A percentile compares a stretch with the other conserved stretches of the same genome.
These are phyloP conservation scores for Notolepis coatsorum DNA, from an alignment of 2,797 vertebrate species.

Conservation along the genomic window DNA sequence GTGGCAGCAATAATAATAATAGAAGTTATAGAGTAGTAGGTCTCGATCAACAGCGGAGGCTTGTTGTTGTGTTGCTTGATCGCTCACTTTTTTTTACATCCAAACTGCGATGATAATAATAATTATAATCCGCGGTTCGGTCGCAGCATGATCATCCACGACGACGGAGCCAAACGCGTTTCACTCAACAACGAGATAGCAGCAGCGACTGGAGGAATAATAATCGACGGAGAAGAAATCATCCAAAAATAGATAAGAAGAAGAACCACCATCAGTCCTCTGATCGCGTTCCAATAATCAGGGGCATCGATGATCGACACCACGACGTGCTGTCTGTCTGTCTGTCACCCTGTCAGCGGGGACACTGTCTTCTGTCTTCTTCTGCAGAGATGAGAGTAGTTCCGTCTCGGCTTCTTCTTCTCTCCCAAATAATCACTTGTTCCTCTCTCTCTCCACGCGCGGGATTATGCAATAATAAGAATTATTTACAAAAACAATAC, in stretches of 20 bases:
- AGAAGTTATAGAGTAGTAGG: too few relatives aligned
- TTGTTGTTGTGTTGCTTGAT: neutral
- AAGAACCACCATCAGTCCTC: neutral
- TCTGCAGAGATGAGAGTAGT: too few relatives aligned
- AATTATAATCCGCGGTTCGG: constrained; percentile 14
- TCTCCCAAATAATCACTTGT: too few relatives aligned
- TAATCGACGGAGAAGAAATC: too few relatives aligned
- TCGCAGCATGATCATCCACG: neutral
- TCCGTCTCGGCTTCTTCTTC: too few relatives aligned
- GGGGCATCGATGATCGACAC: constrained; percentile 86
- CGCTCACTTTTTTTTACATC: constrained; percentile 21
- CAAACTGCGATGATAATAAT: constrained; percentile 80
- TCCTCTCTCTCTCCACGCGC: too few relatives aligned
- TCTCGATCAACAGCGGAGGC: neutral
- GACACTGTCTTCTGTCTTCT: too few relatives aligned
- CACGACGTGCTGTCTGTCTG: constrained; percentile 90
- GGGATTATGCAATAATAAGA: too few relatives aligned
- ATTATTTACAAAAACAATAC: too few relatives aligned
- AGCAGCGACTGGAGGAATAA: neutral
- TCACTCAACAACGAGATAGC: neutral
- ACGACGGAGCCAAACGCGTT: neutral
- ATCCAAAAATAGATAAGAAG: neutral
- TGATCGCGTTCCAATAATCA: constrained; percentile 78
- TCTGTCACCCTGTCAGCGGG: constrained; percentile 87
- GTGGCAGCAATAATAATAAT: too few relatives aligned